These are phyloP conservation scores for Gambusia affinis DNA, from an alignment of 2,113 vertebrate genomes.

Conservation along the genomic window DNA sequence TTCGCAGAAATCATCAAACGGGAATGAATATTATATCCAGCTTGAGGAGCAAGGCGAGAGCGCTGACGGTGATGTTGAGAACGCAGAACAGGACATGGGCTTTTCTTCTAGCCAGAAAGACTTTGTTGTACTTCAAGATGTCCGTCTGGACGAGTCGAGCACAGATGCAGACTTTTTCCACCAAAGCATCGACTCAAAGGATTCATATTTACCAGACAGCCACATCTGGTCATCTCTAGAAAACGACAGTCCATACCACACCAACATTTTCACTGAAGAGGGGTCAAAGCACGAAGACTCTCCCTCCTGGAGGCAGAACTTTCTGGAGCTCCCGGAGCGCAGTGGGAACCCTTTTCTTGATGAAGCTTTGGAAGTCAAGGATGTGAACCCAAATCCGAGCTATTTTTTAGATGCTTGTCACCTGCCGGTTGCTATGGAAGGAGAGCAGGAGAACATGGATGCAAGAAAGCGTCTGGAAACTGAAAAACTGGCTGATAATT, in stretches of 20 bases:
- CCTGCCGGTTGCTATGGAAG: constrained; percentile 48
- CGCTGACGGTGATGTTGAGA: constrained; percentile 75
- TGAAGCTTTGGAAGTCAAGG: constrained; percentile 29
- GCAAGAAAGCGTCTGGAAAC: constrained; percentile 70
- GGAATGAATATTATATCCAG: constrained; percentile 94
- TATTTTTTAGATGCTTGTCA: constrained; percentile 75
- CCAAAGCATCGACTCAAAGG: constrained; percentile 84
- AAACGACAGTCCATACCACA: constrained; percentile 87
- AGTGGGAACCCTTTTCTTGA: constrained; percentile 74
- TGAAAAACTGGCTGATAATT: constrained; percentile 88
- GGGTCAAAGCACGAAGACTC: constrained; percentile 78
- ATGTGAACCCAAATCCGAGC: constrained; percentile 33
- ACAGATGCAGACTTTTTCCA: constrained; percentile 89
- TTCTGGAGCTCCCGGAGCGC: constrained; percentile 83
- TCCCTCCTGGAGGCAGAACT: constrained; percentile 70
- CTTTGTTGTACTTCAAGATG: constrained; percentile 81
- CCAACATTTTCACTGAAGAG: constrained; percentile 83
- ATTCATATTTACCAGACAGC: constrained; percentile 81
- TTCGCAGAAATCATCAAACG: constrained; percentile 88
- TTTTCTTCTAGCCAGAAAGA: constrained; percentile 71
- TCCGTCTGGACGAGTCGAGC: constrained; percentile 87
- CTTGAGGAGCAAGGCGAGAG: constrained; percentile 89
- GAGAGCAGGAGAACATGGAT: constrained; percentile 55
- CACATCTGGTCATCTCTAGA: constrained; percentile 79
- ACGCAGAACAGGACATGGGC: constrained; percentile 75